Evolutionary conservation across 2,797 vertebrate species (phyloP).

Genomic region (Ispidina picta): DNA sequence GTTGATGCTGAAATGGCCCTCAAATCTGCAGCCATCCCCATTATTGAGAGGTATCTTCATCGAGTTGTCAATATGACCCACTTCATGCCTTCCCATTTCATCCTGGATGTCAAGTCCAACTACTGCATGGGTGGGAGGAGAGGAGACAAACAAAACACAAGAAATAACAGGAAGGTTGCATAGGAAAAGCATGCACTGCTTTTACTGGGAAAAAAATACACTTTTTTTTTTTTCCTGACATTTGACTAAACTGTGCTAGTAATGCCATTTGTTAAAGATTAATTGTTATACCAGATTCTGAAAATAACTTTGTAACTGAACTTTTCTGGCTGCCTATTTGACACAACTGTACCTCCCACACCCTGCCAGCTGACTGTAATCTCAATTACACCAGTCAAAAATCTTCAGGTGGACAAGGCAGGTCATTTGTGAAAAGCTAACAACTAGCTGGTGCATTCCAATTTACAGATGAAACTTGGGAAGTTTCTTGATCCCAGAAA

Average conservation of each 20-base stretch:
- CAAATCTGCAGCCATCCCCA: constrained; percentile 93
- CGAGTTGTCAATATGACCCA: constrained; percentile 97
- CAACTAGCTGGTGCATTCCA: background rate
- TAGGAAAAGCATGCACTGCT: background rate
- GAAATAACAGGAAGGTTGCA: background rate
- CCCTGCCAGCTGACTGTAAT: background rate
- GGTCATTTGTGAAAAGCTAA: background rate
- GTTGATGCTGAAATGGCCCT: constrained; percentile 97
- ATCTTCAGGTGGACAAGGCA: background rate
- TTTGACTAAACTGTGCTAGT: background rate
- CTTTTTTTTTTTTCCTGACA: background rate
- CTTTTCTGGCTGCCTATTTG: background rate
- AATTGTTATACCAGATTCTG: background rate
- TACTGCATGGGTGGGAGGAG: constrained; percentile 76
- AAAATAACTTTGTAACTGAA: background rate
- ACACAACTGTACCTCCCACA: background rate
- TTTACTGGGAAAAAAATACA: background rate
- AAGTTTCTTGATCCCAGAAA: background rate
- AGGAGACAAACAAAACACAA: background rate
- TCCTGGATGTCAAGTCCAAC: constrained; percentile 98
- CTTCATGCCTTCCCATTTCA: constrained; percentile 98
- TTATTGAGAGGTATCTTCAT: constrained; percentile 94
- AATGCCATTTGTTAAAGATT: background rate
- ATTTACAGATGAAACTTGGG: background rate
- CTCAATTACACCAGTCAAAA: background rate